phyloP scores from a whole-genome alignment of 2,888 invertebrate genomes.

The Anodontia alba region DNA sequence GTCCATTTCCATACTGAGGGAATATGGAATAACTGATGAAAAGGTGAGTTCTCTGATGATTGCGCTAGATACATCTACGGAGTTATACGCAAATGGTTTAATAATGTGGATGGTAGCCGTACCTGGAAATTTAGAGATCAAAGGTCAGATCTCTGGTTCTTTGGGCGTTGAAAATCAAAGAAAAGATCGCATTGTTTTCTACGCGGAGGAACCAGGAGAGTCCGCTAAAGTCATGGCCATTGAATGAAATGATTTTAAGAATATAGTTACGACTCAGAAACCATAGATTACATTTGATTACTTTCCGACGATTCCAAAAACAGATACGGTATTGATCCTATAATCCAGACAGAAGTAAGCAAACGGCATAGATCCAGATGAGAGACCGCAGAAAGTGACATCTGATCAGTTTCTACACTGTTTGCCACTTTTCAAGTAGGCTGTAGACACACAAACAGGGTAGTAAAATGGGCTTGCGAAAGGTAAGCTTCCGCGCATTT shows the following conservation, averaged over 20 bases:
- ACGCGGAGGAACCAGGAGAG: constrained; percentile 26
- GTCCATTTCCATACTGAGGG: background rate
- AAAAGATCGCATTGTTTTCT: constrained; percentile 41
- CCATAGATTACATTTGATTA: too few species aligned
- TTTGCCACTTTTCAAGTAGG: too few species aligned
- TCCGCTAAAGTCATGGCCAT: constrained; percentile 45
- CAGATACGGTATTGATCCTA: too few species aligned
- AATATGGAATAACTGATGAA: background rate
- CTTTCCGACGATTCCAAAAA: too few species aligned
- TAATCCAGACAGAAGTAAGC: too few species aligned
- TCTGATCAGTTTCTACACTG: too few species aligned
- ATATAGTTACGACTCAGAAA: too few species aligned
- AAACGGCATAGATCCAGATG: too few species aligned
- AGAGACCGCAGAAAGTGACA: too few species aligned
- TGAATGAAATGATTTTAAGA: constrained; percentile 23
- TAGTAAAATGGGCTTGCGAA: too few species aligned
- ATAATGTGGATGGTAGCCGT: constrained; percentile 39
- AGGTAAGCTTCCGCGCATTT: too few species aligned
- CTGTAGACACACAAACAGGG: too few species aligned
- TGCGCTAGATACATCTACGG: background rate
- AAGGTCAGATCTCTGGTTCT: constrained; percentile 50
- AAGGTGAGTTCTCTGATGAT: background rate
- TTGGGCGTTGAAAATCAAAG: constrained; percentile 22
- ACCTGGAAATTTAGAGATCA: constrained; percentile 35
- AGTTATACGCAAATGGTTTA: background rate